Conservation (phyloP, 2,888 invertebrate genomes). For the Athalia rosae region DNA sequence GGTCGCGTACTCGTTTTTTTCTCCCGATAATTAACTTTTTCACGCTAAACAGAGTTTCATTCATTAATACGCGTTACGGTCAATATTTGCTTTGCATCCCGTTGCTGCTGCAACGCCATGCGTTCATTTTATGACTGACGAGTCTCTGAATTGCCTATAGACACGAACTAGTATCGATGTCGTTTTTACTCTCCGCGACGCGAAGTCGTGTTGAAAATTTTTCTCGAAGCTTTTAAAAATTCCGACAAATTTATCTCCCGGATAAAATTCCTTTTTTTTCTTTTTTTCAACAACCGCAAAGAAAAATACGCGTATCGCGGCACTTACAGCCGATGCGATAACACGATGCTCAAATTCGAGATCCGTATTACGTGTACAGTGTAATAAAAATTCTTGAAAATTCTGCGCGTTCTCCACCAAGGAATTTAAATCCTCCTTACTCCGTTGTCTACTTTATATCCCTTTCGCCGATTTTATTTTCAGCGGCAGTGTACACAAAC, state of each 20-base stretch:
- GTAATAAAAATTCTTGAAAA: background rate
- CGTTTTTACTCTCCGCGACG: no score
- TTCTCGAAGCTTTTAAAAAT: no score
- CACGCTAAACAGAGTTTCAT: conserved; percentile 42
- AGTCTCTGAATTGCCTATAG: no score
- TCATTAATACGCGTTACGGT: conserved; percentile 6
- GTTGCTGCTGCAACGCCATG: background rate
- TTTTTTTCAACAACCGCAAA: no score
- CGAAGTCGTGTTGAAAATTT: no score
- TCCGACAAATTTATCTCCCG: no score
- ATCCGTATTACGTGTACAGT: background rate
- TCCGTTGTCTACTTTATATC: conserved; percentile 28
- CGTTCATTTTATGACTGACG: no score
- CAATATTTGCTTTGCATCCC: background rate
- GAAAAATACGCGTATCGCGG: no score
- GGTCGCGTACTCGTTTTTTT: background rate
- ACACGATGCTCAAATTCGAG: background rate
- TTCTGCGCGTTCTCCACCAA: no score
- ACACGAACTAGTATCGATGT: no score
- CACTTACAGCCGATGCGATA: no score
- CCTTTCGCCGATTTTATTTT: background rate
- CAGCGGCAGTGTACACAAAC: background rate
- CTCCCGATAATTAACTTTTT: conserved; percentile 28
- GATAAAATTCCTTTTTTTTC: no score
- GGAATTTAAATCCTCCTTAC: conserved; percentile 26